These are phyloP conservation scores for Drosophila pegasa DNA, from an alignment of 2,888 invertebrate genomes.

Conservation along the genomic window DNA sequence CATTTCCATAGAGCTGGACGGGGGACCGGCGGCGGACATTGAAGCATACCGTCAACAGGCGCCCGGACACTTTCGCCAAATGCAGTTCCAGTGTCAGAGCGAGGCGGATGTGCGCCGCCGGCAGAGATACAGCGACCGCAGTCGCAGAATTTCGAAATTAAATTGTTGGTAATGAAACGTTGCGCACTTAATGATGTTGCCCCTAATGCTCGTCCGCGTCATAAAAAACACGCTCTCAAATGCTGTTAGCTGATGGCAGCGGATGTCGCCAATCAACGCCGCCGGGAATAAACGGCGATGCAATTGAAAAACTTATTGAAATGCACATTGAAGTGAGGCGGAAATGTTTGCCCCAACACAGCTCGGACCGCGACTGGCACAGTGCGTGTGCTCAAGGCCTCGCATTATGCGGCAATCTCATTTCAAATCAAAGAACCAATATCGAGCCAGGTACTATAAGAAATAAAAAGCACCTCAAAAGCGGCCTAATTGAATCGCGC, in stretches of 20 bases:
- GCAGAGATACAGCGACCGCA: constrained; percentile 26
- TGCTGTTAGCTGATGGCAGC: constrained; percentile 31
- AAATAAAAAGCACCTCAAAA: constrained; percentile 31
- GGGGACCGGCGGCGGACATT: neutral
- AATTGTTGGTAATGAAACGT: constrained; percentile 74
- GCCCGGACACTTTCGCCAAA: constrained; percentile 49
- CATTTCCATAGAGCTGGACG: constrained; percentile 13
- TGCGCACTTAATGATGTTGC: constrained; percentile 66
- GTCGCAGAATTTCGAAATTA: constrained; percentile 55
- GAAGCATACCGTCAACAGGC: constrained; percentile 4
- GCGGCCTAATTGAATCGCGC: constrained; percentile 62
- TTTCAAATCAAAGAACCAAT: constrained; percentile 16
- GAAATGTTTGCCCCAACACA: constrained; percentile 29
- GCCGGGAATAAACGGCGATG: constrained; percentile 20
- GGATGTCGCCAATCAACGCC: constrained; percentile 61
- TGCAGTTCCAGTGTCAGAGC: constrained; percentile 70
- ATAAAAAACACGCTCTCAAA: constrained; percentile 31
- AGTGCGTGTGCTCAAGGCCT: constrained; percentile 11
- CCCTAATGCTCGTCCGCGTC: constrained; percentile 10
- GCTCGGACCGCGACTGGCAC: neutral
- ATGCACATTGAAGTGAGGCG: constrained; percentile 23
- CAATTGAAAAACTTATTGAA: constrained; percentile 43
- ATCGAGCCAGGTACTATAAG: neutral
- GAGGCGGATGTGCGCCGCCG: constrained; percentile 50
- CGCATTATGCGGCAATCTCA: constrained; percentile 20